Conservation (phyloP, 92 coral and sea anemone genomes). For the Pocillopora grandis region DNA sequence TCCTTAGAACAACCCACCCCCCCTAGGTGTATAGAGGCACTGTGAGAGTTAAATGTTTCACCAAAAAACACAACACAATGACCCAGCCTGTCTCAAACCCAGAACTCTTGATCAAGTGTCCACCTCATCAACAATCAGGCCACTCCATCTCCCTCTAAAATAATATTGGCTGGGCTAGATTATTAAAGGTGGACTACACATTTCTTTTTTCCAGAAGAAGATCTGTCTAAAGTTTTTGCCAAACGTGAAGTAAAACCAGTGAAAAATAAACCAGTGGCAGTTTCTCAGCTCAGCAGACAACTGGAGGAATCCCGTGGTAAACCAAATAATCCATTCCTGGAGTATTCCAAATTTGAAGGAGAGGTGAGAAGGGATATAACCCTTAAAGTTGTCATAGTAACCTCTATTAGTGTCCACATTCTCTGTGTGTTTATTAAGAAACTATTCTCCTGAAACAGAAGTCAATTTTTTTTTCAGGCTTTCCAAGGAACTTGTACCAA, state of each 20-base stretch:
- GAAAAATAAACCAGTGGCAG: conserved; percentile 42
- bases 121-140: too few relatives aligned
- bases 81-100: neutral
- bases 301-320: conserved; percentile 74
- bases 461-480: conserved; percentile 50
- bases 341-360: conserved; percentile 95
- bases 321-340: conserved; percentile 87
- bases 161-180: too few relatives aligned
- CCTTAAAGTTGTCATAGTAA: too few relatives aligned
- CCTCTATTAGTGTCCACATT: too few relatives aligned
- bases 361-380: conserved; percentile 59
- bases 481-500: conserved; percentile 84
- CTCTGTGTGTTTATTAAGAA: too few relatives aligned
- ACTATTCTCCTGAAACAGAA: too few relatives aligned
- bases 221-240: conserved; percentile 66
- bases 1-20: too few relatives aligned
- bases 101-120: neutral
- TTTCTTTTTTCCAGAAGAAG: conserved; percentile 50
- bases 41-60: too few relatives aligned
- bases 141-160: too few relatives aligned
- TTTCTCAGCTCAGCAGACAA: conserved; percentile 76
- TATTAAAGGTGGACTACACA: too few relatives aligned
- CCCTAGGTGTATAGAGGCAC: too few relatives aligned
- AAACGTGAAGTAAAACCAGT: conserved; percentile 76
- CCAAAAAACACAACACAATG: neutral